These are phyloP conservation scores for Tipula lateralis DNA, from an alignment of 2,888 invertebrate genomes.

Conservation along the genomic window DNA sequence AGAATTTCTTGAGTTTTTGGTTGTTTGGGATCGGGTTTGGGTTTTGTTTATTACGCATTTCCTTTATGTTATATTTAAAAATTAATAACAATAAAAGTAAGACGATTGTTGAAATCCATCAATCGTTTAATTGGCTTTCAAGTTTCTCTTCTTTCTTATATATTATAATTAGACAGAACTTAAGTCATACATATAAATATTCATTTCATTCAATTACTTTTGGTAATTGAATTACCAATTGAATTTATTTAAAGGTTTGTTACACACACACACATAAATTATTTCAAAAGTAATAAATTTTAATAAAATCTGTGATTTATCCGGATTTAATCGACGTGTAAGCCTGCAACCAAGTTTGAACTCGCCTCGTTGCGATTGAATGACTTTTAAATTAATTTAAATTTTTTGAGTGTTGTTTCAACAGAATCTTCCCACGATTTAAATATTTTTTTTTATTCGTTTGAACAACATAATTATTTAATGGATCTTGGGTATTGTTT, in stretches of 20 bases:
- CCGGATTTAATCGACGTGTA: not conserved
- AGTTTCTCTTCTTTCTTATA: not conserved
- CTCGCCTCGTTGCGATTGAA: not conserved
- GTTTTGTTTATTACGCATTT: not conserved
- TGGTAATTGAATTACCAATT: not conserved
- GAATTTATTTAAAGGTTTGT: not conserved
- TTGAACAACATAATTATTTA: not conserved
- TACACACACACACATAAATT: not conserved
- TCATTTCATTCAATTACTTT: not conserved
- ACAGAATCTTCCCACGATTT: not conserved
- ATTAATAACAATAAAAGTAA: not conserved
- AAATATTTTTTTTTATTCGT: not conserved
- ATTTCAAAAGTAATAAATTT: not conserved
- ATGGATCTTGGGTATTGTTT: not conserved
- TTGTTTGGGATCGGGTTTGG: not conserved
- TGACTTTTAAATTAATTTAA: not conserved
- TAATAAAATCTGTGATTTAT: not conserved
- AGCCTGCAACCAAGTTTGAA: not conserved
- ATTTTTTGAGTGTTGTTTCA: not conserved
- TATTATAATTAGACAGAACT: not conserved
- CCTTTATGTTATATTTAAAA: conserved; percentile 3
- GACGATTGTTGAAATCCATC: conserved; percentile 15
- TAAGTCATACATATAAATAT: not conserved
- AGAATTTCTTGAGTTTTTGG: not conserved
- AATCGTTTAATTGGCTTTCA: not conserved